Base-by-base conservation (phyloP, 2,797 vertebrate species). In the Chrosomus eos region DNA sequence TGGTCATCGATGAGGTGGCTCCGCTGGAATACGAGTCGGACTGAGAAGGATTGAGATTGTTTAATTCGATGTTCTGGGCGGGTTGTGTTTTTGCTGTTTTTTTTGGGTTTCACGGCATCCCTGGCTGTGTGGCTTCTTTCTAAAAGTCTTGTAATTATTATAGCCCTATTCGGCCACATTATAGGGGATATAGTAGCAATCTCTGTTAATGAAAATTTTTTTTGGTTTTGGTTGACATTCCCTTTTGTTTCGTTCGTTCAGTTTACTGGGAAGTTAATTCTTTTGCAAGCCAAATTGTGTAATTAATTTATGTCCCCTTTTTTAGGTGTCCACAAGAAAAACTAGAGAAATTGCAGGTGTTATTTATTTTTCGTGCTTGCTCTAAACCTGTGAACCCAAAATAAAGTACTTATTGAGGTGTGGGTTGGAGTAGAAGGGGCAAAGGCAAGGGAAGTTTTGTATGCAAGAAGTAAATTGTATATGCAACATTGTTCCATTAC, bases 21-120 rank as follows among this genome's bases (percentile, higher is more conserved):
- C 94, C 94, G 0, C 88, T 95, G 23, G 95, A 95, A 83, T 93
- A 92, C 0, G 95, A 95, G 90, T 95, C 93, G 0, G 95, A 95
- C 89, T 95, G 91, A 95, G 40, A 80, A 26, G 51, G 26, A 26
- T 33, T 3, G 31, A 36, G 18, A 48, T 48, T 0, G 45, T 43
- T 43, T 3, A 43, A 43, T 43, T 43, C 40, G 40, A 43, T 43
- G 10, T 64, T 71, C 76, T 70, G 8, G 76, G n/a, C n/a, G n/a
- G n/a, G n/a, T 72, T 74, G 31, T 38, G 23, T 76, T 58, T 40
- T 45, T 45, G 66, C 67, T n/a, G 36, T 23, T 36, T 48, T 43
- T 48, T 33, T 68, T 68, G 51, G 38, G 7, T 82, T 86, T 87
- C 70, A 82, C 33, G 8, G 55, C 67, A 55, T 82, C 64, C 23